Base-by-base conservation (phyloP, 92 coral and sea anemone species). In the Porites divaricata region DNA sequence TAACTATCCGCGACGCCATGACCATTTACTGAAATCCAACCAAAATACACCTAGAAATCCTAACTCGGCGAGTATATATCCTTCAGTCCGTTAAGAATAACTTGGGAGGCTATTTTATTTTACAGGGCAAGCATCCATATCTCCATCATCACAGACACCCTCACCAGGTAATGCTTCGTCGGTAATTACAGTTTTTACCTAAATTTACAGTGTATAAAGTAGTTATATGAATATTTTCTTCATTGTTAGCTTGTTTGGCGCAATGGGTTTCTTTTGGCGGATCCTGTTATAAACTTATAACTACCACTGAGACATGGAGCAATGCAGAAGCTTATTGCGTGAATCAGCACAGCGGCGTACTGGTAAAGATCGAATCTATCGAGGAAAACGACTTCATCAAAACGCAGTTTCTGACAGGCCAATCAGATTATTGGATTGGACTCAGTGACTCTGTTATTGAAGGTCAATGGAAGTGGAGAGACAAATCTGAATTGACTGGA, bases 391-490 rank as follows among this genome's bases (percentile, higher is more conserved):
- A 24, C 7, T 79, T 79, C 51, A 79, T 79, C 7, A 26, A 51
- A 11, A 13, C 6, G 4, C 2, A 16, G 24, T 79, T 65, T 65
- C 50, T 79, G 0, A 26, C 63, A 11, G 17, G 12, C 19, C 6
- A 15, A 0, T 50, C 1, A 15, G 74, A 66, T 67, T 79, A 67
- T 52, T 79, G 83, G 83, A 79, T 79, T 79, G 83, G 83, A 79
- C 74, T 79, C 1, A 65, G 74, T 1, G 83, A 79, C 23, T 28
- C 45, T 6, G 63, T 41, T 2, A 17, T 7, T 28, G 83, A 79
- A 66, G 45, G 69, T 22, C 23, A 12, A 20, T 79, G 83, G 83
- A 79, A 22, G 8, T 79, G 83, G 83, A 22, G 51, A 9, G 63
- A 50, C 74, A 64, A 74, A 24, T 16, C 49, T 17, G 9, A 14